Conservation (phyloP, 2,888 invertebrate genomes). For the Adelognathus sp. region DNA sequence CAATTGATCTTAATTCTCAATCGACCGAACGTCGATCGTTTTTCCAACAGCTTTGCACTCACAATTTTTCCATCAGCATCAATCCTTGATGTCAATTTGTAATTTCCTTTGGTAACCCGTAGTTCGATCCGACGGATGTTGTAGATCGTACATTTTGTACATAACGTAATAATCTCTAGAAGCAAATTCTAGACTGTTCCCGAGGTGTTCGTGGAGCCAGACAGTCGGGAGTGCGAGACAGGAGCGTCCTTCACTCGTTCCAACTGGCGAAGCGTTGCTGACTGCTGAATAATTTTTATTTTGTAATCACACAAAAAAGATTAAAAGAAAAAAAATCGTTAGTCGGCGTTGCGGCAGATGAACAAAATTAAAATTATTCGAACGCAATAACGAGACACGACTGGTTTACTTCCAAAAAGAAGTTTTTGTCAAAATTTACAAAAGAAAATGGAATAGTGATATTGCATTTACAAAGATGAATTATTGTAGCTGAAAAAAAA, state of each 20-base stretch:
- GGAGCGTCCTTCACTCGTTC: constrained; percentile 32
- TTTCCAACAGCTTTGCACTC: no score
- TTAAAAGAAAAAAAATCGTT: constrained; percentile 54
- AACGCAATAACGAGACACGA: constrained; percentile 60
- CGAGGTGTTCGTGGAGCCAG: constrained; percentile 37
- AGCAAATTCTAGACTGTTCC: constrained; percentile 46
- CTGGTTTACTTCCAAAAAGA: constrained; percentile 25
- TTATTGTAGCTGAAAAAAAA: constrained; percentile 43
- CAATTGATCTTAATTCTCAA: no score
- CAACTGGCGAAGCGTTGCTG: constrained; percentile 47
- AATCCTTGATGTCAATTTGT: no score
- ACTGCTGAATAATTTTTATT: constrained; percentile 76
- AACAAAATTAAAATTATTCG: constrained; percentile 80
- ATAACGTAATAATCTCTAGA: not conserved
- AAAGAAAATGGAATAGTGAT: constrained; percentile 38
- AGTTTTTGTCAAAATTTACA: constrained; percentile 32
- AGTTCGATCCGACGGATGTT: not conserved
- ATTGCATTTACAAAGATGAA: constrained; percentile 21
- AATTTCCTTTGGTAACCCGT: not conserved
- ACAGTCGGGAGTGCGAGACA: constrained; percentile 1
- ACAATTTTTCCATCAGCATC: not conserved
- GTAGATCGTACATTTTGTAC: constrained; percentile 19
- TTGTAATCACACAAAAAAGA: constrained; percentile 68
- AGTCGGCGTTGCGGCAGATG: constrained; percentile 78
- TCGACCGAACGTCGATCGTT: no score